phyloP scores from a whole-genome alignment of 2,888 invertebrate genomes.

The Argyresthia albistria region DNA sequence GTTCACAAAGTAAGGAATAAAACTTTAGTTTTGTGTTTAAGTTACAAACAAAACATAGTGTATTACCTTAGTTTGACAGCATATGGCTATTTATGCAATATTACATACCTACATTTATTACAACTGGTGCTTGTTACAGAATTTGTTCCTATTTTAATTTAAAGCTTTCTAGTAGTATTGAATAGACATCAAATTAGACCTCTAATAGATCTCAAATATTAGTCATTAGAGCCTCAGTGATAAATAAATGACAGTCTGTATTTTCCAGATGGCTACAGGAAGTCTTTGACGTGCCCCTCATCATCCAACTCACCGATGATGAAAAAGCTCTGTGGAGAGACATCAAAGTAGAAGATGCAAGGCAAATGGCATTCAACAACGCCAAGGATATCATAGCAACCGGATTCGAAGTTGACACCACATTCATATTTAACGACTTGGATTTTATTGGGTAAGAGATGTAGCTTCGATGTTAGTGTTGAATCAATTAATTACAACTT shows the following conservation, averaged over 20 bases:
- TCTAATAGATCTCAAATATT: neutral
- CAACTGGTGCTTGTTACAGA: no score
- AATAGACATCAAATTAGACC: no score
- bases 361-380: slow-evolving; percentile 89
- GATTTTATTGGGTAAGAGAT: slow-evolving; percentile 88
- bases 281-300: slow-evolving; percentile 93
- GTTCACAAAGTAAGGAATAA: slow-evolving; percentile 84
- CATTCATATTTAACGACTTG: slow-evolving; percentile 97
- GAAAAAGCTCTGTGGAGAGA: slow-evolving; percentile 99
- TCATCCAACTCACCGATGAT: slow-evolving; percentile 98
- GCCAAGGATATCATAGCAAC: slow-evolving; percentile 98
- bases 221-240: neutral
- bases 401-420: slow-evolving; percentile 94
- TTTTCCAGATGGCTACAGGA: slow-evolving; percentile 93
- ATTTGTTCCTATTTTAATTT: no score
- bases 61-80: no score
- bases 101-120: no score
- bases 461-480: no score
- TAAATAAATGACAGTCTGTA: neutral
- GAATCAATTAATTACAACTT: no score
- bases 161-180: no score
- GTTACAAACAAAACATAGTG: no score
- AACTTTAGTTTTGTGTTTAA: no score
- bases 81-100: no score
- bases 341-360: slow-evolving; percentile 88